phyloP scores from a whole-genome alignment of 37 sponge, comb jelly and placozoan species.

The Diacarnus erythraeanus region DNA sequence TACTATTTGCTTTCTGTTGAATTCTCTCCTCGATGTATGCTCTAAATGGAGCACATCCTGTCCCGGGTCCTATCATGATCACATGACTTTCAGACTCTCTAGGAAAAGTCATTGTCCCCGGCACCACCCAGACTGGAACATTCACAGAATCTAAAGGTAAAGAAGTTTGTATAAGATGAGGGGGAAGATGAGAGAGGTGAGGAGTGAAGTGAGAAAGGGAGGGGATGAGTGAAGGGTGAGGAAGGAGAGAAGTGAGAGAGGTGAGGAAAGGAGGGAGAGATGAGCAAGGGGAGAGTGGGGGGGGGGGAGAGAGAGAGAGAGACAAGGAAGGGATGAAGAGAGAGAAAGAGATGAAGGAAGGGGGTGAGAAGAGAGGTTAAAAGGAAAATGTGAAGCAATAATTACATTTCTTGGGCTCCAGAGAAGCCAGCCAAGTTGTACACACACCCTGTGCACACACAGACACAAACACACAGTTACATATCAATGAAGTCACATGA shows the following conservation, averaged over 20 bases:
- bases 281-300: too few species aligned
- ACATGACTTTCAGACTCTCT: constrained; percentile 38
- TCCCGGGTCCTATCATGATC: constrained; percentile 96
- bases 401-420: constrained; percentile 57
- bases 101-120: constrained; percentile 76
- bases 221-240: too few species aligned
- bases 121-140: constrained; percentile 78
- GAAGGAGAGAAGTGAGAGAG: too few species aligned
- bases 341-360: background rate
- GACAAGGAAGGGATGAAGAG: background rate
- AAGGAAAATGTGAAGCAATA: background rate
- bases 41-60: constrained; percentile 99
- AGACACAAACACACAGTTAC: background rate
- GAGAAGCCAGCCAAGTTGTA: constrained; percentile 85
- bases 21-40: constrained; percentile 76
- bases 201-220: too few species aligned
- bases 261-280: too few species aligned
- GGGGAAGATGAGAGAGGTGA: too few species aligned
- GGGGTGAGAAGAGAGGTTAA: background rate
- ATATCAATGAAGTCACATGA: background rate
- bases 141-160: constrained; percentile 30
- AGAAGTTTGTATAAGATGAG: too few species aligned
- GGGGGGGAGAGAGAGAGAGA: background rate
- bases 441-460: constrained; percentile 79
- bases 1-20: constrained; percentile 23